Evolutionary conservation across 2,797 vertebrate genomes (phyloP).

Genomic region (Pipistrellus nathusii): DNA sequence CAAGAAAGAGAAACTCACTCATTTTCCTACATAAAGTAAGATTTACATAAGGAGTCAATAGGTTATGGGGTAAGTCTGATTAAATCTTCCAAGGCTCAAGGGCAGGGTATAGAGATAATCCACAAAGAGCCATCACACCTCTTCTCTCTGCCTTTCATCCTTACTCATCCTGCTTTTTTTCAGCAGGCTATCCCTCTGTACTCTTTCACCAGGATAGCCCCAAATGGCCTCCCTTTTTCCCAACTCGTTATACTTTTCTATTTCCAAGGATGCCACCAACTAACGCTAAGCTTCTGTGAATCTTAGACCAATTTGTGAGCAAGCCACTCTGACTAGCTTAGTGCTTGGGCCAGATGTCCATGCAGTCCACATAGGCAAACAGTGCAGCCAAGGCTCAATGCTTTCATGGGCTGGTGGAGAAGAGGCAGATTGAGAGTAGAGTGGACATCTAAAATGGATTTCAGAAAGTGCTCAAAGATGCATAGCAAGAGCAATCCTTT

Average conservation of each 20-base stretch:
- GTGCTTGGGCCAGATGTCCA: neutral
- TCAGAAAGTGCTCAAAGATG: neutral
- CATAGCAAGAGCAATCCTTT: neutral
- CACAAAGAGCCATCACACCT: rapidly evolving
- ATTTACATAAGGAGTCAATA: neutral
- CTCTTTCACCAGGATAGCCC: neutral
- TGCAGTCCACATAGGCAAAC: neutral
- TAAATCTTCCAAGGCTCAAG: neutral
- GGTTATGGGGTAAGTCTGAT: neutral
- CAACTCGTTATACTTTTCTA: neutral
- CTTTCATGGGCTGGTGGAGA: neutral
- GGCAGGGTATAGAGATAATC: neutral
- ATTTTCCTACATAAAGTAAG: too few species aligned
- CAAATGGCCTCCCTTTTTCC: neutral
- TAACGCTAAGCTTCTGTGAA: neutral
- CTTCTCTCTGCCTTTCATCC: neutral
- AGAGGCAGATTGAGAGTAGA: neutral
- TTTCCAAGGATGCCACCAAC: neutral
- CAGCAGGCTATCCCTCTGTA: neutral
- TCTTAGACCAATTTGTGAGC: neutral
- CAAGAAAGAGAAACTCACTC: neutral
- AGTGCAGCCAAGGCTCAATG: neutral
- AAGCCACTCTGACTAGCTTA: neutral
- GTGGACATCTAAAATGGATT: rapidly evolving
- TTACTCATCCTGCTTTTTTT: neutral